phyloP scores from a whole-genome alignment of 2,113 vertebrate genomes.

The Bostrychus sinensis region DNA sequence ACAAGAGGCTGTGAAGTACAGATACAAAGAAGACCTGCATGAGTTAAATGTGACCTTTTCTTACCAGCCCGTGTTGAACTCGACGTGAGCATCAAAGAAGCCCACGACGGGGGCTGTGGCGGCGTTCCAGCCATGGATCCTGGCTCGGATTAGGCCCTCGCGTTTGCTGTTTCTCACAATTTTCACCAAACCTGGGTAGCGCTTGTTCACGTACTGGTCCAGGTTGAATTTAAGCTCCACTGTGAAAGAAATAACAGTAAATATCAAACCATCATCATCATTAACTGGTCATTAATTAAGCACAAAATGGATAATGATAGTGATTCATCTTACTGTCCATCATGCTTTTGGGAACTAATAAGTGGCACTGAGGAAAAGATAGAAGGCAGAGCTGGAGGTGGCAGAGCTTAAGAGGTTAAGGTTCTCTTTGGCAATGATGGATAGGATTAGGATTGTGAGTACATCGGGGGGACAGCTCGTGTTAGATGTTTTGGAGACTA shows the following conservation, averaged over 20 bases:
- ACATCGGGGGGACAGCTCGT: no score
- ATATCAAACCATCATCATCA: neutral
- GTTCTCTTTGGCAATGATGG: no score
- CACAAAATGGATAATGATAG: no score
- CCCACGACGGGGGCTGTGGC: slow-evolving; percentile 90
- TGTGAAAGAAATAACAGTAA: slow-evolving; percentile 64
- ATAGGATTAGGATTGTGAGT: no score
- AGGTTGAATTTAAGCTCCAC: slow-evolving; percentile 94
- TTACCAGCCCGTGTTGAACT: slow-evolving; percentile 97
- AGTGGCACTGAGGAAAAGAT: no score
- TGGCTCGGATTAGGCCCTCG: slow-evolving; percentile 95
- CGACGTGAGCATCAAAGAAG: slow-evolving; percentile 97
- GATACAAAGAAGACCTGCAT: slow-evolving; percentile 6
- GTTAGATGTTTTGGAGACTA: no score
- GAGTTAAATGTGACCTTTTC: slow-evolving; percentile 60
- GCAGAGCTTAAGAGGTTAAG: no score
- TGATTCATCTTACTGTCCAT: no score
- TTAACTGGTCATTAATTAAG: slow-evolving; percentile 10
- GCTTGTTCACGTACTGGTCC: slow-evolving; percentile 93
- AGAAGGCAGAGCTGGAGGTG: no score
- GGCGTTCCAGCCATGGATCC: slow-evolving; percentile 95
- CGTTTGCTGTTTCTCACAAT: slow-evolving; percentile 92
- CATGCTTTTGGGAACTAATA: neutral
- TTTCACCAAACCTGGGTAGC: slow-evolving; percentile 95
- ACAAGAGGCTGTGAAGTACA: slow-evolving; percentile 39